Conservation (phyloP, 2,888 invertebrate species). For the Patella depressa region DNA sequence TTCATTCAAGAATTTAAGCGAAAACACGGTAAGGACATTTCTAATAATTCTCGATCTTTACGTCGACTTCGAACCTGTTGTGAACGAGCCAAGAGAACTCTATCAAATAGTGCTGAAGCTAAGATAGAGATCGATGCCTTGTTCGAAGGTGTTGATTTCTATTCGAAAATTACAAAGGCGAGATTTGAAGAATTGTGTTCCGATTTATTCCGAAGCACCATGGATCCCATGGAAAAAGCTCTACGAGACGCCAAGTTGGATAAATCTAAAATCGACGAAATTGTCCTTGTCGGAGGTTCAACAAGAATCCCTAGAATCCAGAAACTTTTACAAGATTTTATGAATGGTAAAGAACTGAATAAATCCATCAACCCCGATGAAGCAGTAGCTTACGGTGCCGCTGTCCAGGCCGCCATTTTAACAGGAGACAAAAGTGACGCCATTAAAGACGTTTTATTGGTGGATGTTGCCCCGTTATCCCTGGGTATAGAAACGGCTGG, state of each 20-base stretch:
- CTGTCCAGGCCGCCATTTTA: conserved; percentile 76
- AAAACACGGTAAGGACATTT: conserved; percentile 79
- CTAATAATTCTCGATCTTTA: conserved; percentile 81
- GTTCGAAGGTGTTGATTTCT: conserved; percentile 94
- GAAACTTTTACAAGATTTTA: conserved; percentile 83
- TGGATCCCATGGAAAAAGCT: conserved; percentile 96
- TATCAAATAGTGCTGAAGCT: conserved; percentile 74
- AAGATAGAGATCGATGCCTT: conserved; percentile 92
- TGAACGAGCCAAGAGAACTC: conserved; percentile 76
- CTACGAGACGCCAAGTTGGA: conserved; percentile 96
- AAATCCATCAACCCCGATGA: conserved; percentile 97
- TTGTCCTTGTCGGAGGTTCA: conserved; percentile 87
- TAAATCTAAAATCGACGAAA: conserved; percentile 78
- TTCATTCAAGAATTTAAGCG: conserved; percentile 85
- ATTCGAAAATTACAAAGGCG: conserved; percentile 92
- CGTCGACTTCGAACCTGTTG: conserved; percentile 92
- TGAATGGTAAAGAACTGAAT: conserved; percentile 87
- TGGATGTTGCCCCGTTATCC: conserved; percentile 75
- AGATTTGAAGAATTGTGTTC: conserved; percentile 96
- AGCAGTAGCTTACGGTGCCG: conserved; percentile 84
- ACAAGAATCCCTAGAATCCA: conserved; percentile 98
- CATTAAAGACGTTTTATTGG: conserved; percentile 88
- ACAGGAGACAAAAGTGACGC: conserved; percentile 78
- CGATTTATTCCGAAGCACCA: conserved; percentile 92
- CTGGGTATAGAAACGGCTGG: conserved; percentile 76